Evolutionary conservation across 37 sponge, comb jelly and placozoan genomes (phyloP).

Genomic region (Hexactinellida sp.): DNA sequence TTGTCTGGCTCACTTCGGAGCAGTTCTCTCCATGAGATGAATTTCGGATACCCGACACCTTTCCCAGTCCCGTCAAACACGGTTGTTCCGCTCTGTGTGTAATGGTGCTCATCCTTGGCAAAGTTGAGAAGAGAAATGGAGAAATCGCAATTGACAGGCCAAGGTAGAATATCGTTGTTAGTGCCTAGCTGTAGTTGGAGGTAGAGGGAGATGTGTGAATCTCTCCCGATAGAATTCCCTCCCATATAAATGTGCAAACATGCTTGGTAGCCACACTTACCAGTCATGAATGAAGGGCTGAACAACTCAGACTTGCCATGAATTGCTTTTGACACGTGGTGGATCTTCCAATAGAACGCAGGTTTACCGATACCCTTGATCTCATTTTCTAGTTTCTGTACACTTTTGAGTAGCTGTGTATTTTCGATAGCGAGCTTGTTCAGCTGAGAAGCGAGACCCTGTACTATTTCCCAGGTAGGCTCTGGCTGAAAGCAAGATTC

Average conservation of each 20-base stretch:
- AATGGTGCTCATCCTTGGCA: background rate
- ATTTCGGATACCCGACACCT: background rate
- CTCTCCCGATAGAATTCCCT: constrained; percentile 14
- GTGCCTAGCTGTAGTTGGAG: background rate
- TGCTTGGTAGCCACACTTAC: background rate
- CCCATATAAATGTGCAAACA: background rate
- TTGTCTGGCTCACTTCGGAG: background rate
- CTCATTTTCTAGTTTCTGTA: background rate
- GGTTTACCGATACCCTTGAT: background rate
- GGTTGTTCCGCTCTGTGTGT: background rate
- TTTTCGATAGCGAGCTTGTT: background rate
- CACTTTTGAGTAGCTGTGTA: background rate
- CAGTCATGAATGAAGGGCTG: constrained; percentile 5
- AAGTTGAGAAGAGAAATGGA: background rate
- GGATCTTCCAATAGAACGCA: constrained; percentile 12
- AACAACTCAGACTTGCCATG: background rate
- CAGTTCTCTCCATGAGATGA: background rate
- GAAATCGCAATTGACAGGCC: background rate
- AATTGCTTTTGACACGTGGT: background rate
- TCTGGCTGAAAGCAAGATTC: background rate
- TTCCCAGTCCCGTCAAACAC: constrained; percentile 5
- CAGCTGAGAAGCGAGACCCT: background rate
- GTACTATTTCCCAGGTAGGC: background rate
- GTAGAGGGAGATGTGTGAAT: background rate
- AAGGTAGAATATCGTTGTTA: background rate